Conservation (phyloP, 2,797 vertebrate species). For the Ctenopoma kingsleyae region DNA sequence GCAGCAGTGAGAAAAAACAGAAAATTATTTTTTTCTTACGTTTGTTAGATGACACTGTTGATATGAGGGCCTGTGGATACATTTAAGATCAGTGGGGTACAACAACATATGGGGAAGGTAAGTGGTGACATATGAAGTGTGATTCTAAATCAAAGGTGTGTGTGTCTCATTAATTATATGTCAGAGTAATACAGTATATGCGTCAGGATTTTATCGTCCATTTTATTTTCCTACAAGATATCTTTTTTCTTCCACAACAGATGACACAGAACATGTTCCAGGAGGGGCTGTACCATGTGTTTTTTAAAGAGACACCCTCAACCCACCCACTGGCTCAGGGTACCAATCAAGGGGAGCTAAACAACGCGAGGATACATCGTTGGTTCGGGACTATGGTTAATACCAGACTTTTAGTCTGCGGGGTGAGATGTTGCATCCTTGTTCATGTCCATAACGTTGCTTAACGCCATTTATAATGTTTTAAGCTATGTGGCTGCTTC, state of each 20-base stretch:
- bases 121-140: conserved; percentile 9
- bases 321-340: conserved; percentile 2
- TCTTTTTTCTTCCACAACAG: conserved; percentile 37
- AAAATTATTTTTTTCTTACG: conserved; percentile 12
- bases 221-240: not conserved
- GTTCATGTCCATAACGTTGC: not conserved
- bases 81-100: not conserved
- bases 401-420: conserved; percentile 77
- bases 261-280: conserved; percentile 86
- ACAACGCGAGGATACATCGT: conserved; percentile 75
- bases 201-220: not conserved
- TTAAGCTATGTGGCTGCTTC: not conserved
- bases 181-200: not conserved
- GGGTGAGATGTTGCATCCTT: conserved; percentile 64
- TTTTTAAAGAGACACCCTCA: conserved; percentile 67
- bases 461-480: not conserved
- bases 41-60: not conserved
- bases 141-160: not conserved
- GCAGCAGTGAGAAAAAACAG: conserved; percentile 23
- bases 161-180: not conserved
- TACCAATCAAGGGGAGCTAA: conserved; percentile 44
- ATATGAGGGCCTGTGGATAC: conserved; percentile 34
- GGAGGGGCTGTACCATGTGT: conserved; percentile 85
- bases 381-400: conserved; percentile 84
- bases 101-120: conserved; percentile 52